These are phyloP conservation scores for Tetraodon nigroviridis DNA, from an alignment of 2,113 vertebrate genomes.

Conservation along the genomic window DNA sequence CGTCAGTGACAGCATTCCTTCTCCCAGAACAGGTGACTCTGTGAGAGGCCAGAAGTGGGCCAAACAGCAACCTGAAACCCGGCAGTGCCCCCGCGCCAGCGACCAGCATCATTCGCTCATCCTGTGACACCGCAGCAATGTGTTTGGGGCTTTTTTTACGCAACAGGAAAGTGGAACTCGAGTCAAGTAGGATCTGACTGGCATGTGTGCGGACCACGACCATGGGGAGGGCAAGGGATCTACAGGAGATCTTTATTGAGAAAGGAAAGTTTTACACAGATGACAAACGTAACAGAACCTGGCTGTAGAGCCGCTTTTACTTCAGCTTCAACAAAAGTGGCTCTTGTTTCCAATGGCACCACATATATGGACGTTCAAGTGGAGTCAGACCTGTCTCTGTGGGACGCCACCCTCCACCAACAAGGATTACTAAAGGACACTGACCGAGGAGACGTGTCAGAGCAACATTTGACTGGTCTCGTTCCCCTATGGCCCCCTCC, in stretches of 20 bases:
- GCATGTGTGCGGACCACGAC: constrained; percentile 63
- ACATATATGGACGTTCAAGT: no score
- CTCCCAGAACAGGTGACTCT: constrained; percentile 61
- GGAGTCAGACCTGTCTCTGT: no score
- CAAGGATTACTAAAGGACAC: constrained; percentile 65
- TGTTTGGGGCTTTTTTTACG: constrained; percentile 71
- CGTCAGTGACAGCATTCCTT: constrained; percentile 73
- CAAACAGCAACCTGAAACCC: constrained; percentile 73
- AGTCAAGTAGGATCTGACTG: constrained; percentile 63
- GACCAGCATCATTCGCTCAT: constrained; percentile 69
- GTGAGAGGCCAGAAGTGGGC: constrained; percentile 63
- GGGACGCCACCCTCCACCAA: constrained; percentile 4
- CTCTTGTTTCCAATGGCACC: no score
- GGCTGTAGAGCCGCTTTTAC: constrained; percentile 20
- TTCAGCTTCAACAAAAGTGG: constrained; percentile 17
- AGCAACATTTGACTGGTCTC: constrained; percentile 52
- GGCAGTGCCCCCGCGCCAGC: constrained; percentile 58
- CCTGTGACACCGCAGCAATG: constrained; percentile 78
- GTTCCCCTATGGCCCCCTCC: constrained; percentile 46
- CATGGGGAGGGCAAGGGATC: constrained; percentile 42
- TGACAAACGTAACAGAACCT: constrained; percentile 4
- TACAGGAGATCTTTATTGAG: constrained; percentile 26
- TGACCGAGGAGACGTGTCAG: constrained; percentile 51
- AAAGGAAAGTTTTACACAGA: constrained; percentile 44
- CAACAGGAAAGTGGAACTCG: constrained; percentile 72